Base-by-base conservation (phyloP, 2,113 vertebrate genomes). In the Corythornis cristatus region DNA sequence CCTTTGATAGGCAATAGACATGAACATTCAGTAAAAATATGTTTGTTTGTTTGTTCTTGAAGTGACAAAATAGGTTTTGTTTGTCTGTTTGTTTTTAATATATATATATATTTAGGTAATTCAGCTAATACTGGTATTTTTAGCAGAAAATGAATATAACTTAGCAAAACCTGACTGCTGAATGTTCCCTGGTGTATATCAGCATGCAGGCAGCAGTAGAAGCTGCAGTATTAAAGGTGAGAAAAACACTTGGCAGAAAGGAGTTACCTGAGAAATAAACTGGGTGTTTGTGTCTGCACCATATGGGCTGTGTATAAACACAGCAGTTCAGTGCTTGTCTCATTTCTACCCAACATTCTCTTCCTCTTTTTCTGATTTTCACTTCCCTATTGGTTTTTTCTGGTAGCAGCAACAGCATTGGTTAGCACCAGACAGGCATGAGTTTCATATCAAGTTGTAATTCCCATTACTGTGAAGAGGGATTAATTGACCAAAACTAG, bases 281-380 rank as follows among this genome's bases (percentile, higher is more conserved):
- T 94, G 91, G 86, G 74, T 71, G 73, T 88, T 95, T 93, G 93
- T 90, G 90, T 73, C 85, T 37, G 4, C 35, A 89, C 86, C 90
- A 86, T 89, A 91, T 88, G 76, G 76, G 26, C 31, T 90, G 18
- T 68, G 28, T 88, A 72, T 94, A 95, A 92, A 93, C 43, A 73
- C 57, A 85, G 53, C 83, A 60, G 82, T 83, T 88, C 70, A 86
- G 48, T 84, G 76, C 82, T 93, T 86, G 58, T 82, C 64, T 90
- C 15, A 45, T 94, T 86, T 58, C 62, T 93, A 79, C 65, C 64
- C 86, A 81, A 50, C 50, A 74, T 75, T 83, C 60, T 86, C 83
- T 93, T 93, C 80, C 75, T 91, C 65, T 93, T 83, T 78, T 87
- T 94, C 81, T 92, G 43, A 73, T 89, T 68, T 90, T 90, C 78